Conservation (phyloP, 2,797 vertebrate genomes). For the Hyperoplus lanceolatus region DNA sequence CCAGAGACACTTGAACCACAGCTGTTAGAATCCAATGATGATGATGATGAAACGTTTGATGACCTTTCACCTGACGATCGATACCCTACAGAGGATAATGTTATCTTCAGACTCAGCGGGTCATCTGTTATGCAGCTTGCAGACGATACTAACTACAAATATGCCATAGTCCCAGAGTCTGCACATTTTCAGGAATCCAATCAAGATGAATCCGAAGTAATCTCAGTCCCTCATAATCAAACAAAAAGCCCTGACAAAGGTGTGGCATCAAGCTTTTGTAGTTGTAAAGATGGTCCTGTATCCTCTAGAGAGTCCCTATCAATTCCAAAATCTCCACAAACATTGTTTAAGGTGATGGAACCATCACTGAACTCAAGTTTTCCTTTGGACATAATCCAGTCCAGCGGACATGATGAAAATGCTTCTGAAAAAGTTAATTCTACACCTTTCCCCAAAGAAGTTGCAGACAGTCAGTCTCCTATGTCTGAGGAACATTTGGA, state of each 20-base stretch:
- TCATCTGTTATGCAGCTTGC: constrained; percentile 35
- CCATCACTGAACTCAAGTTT: constrained; percentile 11
- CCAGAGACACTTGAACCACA: constrained; percentile 40
- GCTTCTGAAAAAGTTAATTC: constrained; percentile 17
- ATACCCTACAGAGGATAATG: constrained; percentile 24
- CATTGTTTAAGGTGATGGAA: constrained; percentile 25
- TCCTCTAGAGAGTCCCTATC: constrained; percentile 7
- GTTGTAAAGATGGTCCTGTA: background rate
- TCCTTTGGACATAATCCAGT: constrained; percentile 26
- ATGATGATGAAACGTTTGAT: constrained; percentile 48
- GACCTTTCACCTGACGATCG: constrained; percentile 52
- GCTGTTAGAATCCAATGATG: constrained; percentile 46
- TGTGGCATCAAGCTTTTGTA: constrained; percentile 4
- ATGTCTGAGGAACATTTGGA: constrained; percentile 12
- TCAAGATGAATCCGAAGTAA: constrained; percentile 43
- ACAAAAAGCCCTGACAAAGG: constrained; percentile 50
- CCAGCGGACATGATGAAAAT: constrained; percentile 29
- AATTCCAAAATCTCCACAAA: constrained; percentile 35
- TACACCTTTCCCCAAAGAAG: background rate
- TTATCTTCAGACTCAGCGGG: background rate
- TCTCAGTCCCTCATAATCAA: constrained; percentile 45
- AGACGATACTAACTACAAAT: constrained; percentile 26
- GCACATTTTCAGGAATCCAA: constrained; percentile 21
- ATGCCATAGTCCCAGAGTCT: constrained; percentile 16
- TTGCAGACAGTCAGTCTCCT: background rate